phyloP scores from a whole-genome alignment of 2,113 vertebrate genomes.

The Isurus oxyrinchus region DNA sequence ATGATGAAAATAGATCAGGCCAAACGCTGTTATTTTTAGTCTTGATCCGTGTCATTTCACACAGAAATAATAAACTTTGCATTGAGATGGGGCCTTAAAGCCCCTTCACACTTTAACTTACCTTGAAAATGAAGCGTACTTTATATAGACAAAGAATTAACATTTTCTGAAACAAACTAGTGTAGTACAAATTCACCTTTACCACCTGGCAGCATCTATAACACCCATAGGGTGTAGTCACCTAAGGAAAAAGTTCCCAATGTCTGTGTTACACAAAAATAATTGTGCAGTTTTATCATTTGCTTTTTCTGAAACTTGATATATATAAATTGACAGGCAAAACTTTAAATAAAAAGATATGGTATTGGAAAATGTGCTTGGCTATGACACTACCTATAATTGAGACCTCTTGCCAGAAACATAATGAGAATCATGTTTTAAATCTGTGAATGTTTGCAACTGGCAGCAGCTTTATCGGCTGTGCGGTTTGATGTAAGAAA shows the following conservation, averaged over 20 bases:
- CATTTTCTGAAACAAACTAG: not conserved
- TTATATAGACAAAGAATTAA: not conserved
- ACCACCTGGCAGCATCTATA: not conserved
- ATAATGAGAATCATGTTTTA: not conserved
- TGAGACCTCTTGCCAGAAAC: not conserved
- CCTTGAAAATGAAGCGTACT: not conserved
- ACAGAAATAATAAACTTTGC: not conserved
- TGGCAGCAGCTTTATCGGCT: not conserved
- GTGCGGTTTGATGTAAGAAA: not conserved
- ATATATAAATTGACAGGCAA: not conserved
- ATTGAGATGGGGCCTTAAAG: not conserved
- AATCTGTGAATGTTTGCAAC: not conserved
- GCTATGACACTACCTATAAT: not conserved
- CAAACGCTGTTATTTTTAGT: not conserved
- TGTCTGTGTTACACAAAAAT: not conserved
- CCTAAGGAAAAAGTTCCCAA: not conserved
- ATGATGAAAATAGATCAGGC: conserved; percentile 4
- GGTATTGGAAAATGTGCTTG: not conserved
- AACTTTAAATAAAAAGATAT: not conserved
- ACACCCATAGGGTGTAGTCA: not conserved
- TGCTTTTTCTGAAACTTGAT: not conserved
- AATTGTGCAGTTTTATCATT: not conserved
- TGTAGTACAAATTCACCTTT: not conserved
- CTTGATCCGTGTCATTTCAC: not conserved
- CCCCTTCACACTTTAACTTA: not conserved